Conservation (phyloP, 2,113 vertebrate genomes). For the Aspiorhynchus laticeps region DNA sequence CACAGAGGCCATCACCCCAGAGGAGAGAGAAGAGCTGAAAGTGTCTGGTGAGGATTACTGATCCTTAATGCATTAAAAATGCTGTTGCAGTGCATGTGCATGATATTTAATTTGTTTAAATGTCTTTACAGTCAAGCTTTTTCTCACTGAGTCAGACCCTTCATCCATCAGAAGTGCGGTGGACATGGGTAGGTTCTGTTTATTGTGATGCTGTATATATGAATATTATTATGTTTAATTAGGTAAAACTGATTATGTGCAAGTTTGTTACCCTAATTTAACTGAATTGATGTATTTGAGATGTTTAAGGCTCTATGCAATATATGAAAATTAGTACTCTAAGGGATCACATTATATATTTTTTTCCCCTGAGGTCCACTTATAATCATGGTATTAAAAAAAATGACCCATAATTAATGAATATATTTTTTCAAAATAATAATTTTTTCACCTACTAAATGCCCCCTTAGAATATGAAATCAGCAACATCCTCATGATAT, state of each 20-base stretch:
- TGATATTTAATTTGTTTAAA: conserved; percentile 25
- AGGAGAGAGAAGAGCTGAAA: conserved; percentile 95
- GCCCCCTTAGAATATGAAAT: neutral
- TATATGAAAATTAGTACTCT: too few relatives aligned
- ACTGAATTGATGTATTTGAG: neutral
- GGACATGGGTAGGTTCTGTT: conserved; percentile 84
- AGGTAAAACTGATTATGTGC: neutral
- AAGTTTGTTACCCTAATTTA: neutral
- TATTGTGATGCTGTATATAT: neutral
- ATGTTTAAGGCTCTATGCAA: too few relatives aligned
- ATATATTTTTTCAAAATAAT: neutral
- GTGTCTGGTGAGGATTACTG: conserved; percentile 85
- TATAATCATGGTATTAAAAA: neutral
- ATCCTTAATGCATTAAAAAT: neutral
- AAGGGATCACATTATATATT: too few relatives aligned
- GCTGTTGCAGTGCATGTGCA: neutral
- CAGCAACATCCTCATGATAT: neutral
- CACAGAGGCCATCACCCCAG: conserved; percentile 89
- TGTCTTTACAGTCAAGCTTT: conserved; percentile 87
- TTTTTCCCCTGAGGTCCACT: neutral
- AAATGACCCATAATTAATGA: neutral
- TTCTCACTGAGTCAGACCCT: conserved; percentile 83
- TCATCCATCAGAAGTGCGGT: conserved; percentile 87
- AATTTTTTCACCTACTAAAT: neutral
- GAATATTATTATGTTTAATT: neutral